A percentile compares a stretch with the other conserved stretches of the same genome.
Evolutionary conservation across 2,888 invertebrate genomes (phyloP).

Genomic region (Luperina nickerlii): DNA sequence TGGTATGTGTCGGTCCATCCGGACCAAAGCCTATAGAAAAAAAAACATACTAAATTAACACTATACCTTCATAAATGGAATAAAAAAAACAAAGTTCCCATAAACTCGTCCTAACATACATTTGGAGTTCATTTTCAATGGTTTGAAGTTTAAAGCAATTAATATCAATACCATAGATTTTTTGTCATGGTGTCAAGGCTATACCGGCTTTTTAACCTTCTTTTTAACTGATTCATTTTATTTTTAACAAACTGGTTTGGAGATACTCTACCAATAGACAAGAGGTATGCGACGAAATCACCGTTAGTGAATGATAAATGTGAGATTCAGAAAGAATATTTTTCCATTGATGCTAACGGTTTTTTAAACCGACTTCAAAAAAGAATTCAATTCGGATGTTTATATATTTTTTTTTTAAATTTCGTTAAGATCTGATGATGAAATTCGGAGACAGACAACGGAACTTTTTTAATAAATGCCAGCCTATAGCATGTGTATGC

Average conservation of each 20-base stretch:
- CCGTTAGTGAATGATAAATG: conserved; percentile 17
- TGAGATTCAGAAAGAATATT: background rate
- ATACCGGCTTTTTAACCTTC: background rate
- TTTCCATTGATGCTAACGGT: conserved; percentile 13
- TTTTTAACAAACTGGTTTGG: conserved; percentile 46
- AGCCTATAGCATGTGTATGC: too few species aligned
- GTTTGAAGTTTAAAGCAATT: conserved; percentile 12
- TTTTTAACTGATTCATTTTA: conserved; percentile 7
- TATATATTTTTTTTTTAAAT: too few species aligned
- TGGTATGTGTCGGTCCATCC: conserved; percentile 95
- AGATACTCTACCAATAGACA: background rate
- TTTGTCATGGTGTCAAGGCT: conserved; percentile 47
- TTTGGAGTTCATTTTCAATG: conserved; percentile 11
- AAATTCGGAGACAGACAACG: too few species aligned
- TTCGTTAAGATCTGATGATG: too few species aligned
- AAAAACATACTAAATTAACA: conserved; percentile 14
- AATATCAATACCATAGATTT: background rate
- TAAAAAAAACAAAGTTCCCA: background rate
- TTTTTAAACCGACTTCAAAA: conserved; percentile 1
- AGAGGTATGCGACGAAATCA: background rate
- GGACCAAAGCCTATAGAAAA: conserved; percentile 92
- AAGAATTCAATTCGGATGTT: too few species aligned
- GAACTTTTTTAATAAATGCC: too few species aligned
- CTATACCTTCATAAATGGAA: background rate
- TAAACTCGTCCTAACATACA: conserved; percentile 9